A percentile compares a stretch with the other conserved stretches of the same genome.
Evolutionary conservation across 1,140 invertebrate species (phyloP).

Genomic region (Lerema accius): DNA sequence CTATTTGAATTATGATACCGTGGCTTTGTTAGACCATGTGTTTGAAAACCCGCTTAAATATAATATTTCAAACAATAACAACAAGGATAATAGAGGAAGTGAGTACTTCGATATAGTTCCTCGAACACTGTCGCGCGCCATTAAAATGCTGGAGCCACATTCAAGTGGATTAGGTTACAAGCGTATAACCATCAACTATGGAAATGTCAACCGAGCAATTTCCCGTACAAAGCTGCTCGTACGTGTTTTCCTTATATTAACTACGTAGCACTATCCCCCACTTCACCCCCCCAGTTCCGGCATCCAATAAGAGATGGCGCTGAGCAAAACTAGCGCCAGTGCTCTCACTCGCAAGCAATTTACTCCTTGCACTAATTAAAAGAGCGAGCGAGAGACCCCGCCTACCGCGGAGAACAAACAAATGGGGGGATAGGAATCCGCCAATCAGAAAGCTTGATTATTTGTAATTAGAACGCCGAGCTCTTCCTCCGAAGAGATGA

Average conservation of each 20-base stretch:
- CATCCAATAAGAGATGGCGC: conserved; percentile 80
- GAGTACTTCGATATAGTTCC: conserved; percentile 14
- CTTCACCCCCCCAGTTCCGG: conserved; percentile 60
- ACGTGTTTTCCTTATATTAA: conserved; percentile 80
- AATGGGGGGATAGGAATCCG: conserved; percentile 61
- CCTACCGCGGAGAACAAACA: conserved; percentile 78
- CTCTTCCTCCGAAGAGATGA: conserved; percentile 74
- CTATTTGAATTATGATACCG: too few species aligned
- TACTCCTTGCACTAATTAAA: conserved; percentile 83
- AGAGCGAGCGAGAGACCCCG: conserved; percentile 78
- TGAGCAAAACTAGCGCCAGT: conserved; percentile 66
- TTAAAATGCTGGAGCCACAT: conserved; percentile 28
- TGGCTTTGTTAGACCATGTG: too few species aligned
- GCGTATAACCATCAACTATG: conserved; percentile 64
- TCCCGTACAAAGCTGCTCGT: conserved; percentile 71
- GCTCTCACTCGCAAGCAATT: conserved; percentile 79
- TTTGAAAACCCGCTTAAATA: too few species aligned
- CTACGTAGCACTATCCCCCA: conserved; percentile 69
- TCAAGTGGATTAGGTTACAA: conserved; percentile 62
- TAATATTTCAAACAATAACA: conserved; percentile 10
- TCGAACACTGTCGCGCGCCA: conserved; percentile 24
- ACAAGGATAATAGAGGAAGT: conserved; percentile 13
- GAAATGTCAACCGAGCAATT: conserved; percentile 74
- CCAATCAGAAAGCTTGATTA: conserved; percentile 78
- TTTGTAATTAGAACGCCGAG: conserved; percentile 80